Conservation (phyloP, 2,797 vertebrate species). For the Sphaeramia orbicularis region DNA sequence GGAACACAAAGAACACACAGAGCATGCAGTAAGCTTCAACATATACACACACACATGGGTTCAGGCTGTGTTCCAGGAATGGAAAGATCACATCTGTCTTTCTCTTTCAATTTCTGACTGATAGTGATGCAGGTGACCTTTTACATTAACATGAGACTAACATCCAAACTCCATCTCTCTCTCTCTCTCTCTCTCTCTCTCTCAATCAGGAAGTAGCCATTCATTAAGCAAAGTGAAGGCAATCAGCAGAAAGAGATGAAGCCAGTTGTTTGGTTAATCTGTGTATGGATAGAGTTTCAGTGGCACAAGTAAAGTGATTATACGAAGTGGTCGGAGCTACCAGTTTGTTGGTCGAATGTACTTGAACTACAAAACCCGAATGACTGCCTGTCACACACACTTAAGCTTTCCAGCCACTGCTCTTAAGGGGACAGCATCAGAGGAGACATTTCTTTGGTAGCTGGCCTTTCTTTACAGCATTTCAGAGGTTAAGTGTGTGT, state of each 20-base stretch:
- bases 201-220: slow-evolving; percentile 23
- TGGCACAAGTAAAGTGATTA: slow-evolving; percentile 35
- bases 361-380: slow-evolving; percentile 13
- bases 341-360: slow-evolving; percentile 7
- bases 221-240: slow-evolving; percentile 35
- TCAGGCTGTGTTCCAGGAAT: slow-evolving; percentile 23
- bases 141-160: slow-evolving; percentile 50
- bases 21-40: slow-evolving; percentile 5
- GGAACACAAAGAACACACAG: slow-evolving; percentile 37
- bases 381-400: slow-evolving; percentile 35
- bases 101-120: slow-evolving; percentile 36
- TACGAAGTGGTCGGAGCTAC: slow-evolving; percentile 28
- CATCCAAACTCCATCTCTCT: slow-evolving; percentile 28
- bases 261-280: slow-evolving; percentile 24
- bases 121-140: slow-evolving; percentile 66
- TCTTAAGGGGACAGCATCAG: slow-evolving; percentile 8
- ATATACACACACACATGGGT: slow-evolving; percentile 1
- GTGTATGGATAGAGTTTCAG: slow-evolving; percentile 32
- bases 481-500: slow-evolving; percentile 13
- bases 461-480: slow-evolving; percentile 17
- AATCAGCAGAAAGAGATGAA: slow-evolving; percentile 30
- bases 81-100: slow-evolving; percentile 66
- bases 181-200: neutral
- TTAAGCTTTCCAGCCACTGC: slow-evolving; percentile 5
- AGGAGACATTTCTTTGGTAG: slow-evolving; percentile 14